Base-by-base conservation (phyloP, 1,140 invertebrate genomes). In the Conus betulinus region DNA sequence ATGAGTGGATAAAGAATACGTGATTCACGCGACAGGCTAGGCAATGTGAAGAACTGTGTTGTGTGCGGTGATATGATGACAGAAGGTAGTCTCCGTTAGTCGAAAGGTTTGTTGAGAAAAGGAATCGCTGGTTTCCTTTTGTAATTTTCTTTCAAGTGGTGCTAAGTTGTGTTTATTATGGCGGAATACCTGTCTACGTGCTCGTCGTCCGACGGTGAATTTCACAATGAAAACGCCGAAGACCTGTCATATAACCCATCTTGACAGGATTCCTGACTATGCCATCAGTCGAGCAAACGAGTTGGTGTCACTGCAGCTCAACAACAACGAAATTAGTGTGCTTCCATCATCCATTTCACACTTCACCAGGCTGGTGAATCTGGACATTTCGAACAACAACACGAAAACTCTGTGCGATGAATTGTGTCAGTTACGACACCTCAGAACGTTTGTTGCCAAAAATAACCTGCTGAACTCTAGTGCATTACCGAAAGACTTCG, bases 301-400 rank as follows among this genome's bases (percentile, higher is more conserved):
- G 25, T 88, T 95, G n/a, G 85, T 91, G 60, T 88, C 92, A 57
- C 85, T 95, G 17, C 91, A 93, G 74, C 87, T 96, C 5, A 91
- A 94, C 76, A 93, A 95, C 88, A 96, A 96, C 89, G 87, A 91
- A 13, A 91, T 96, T 63, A 91, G 89, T 13, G 84, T 90, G 60
- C 88, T 96, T 23, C 95, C 96, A 5, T 67, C 90, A 8, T 91
- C 90, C 25, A 93, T 96, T 8, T 88, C 90, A n/a, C 57, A 89
- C 27, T 96, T 96, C 92, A 86, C 88, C 20, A 96, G 96, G 88
- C 90, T 97, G 10, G 92, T 94, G 13, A 96, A 97, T 25, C 94
- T 99, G 87, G 98, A 99, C 94, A 94, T 99, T 25, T 99, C 98
- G 91, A 97, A 97, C 90, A 99, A 99, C 95, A 96, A 97, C n/a